phyloP scores from a whole-genome alignment of 2,888 invertebrate species.

The Fragum whitleyi region DNA sequence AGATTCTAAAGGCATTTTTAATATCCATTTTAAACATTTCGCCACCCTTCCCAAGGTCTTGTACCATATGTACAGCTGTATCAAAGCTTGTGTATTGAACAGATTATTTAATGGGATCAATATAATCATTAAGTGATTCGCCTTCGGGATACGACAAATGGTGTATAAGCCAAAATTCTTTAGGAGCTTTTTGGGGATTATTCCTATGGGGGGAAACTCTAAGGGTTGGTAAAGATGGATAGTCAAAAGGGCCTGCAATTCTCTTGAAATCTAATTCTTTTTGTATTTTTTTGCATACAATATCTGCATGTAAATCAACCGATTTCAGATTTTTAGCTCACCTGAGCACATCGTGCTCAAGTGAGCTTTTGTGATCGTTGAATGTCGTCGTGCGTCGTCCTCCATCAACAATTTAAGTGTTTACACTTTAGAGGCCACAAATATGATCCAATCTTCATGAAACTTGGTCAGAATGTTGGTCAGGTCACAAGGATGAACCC shows the following conservation, averaged over 20 bases:
- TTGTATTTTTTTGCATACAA: conserved; percentile 30
- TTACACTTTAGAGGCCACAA: no score
- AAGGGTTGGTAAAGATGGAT: not conserved
- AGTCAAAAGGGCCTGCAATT: conserved; percentile 36
- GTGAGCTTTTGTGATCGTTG: no score
- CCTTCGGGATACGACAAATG: conserved; percentile 45
- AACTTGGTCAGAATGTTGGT: no score
- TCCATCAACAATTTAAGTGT: no score
- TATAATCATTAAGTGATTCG: conserved; percentile 48
- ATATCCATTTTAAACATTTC: no score
- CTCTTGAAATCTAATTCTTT: conserved; percentile 35
- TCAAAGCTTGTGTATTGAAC: conserved; percentile 29
- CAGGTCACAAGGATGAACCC: no score
- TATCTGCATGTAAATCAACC: conserved; percentile 8
- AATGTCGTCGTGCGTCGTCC: no score
- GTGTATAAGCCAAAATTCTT: conserved; percentile 40
- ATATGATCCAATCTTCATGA: no score
- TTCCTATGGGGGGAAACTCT: conserved; percentile 5
- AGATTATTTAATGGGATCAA: conserved; percentile 16
- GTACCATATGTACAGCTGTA: conserved; percentile 20
- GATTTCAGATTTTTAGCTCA: conserved; percentile 40
- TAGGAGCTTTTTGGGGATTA: conserved; percentile 36
- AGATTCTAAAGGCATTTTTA: conserved; percentile 36
- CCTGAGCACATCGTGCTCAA: no score
- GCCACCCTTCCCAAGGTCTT: not conserved